These are phyloP conservation scores for Danio jaintianensis DNA, from an alignment of 2,797 vertebrate genomes.

Conservation along the genomic window DNA sequence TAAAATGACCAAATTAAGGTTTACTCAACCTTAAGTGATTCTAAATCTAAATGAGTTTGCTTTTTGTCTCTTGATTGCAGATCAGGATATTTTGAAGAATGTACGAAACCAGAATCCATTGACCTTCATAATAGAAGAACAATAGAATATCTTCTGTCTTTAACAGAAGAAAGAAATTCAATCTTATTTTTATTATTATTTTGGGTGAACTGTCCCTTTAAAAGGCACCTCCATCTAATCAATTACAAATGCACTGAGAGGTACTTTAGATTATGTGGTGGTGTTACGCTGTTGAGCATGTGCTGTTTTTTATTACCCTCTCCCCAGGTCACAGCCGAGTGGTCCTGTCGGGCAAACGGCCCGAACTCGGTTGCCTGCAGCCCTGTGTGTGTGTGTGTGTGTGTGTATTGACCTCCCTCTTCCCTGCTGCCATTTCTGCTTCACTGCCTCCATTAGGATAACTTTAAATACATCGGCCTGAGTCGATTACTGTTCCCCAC, in stretches of 20 bases:
- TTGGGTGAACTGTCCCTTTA: too few relatives aligned
- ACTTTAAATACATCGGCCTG: constrained; percentile 72
- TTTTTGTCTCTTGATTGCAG: too few relatives aligned
- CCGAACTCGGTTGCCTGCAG: constrained; percentile 58
- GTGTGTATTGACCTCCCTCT: constrained; percentile 77
- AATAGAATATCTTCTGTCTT: too few relatives aligned
- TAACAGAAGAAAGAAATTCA: too few relatives aligned
- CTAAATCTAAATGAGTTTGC: too few relatives aligned
- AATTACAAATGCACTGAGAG: constrained; percentile 4
- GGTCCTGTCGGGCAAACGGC: constrained; percentile 55
- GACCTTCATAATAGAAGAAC: too few relatives aligned
- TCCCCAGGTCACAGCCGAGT: constrained; percentile 54
- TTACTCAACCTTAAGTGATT: too few relatives aligned
- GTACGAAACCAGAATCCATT: too few relatives aligned
- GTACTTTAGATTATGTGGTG: neutral
- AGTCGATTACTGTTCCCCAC: constrained; percentile 50
- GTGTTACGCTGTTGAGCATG: constrained; percentile 1
- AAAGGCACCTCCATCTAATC: neutral
- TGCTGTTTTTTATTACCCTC: constrained; percentile 22
- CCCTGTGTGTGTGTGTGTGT: constrained; percentile 66
- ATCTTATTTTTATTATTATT: too few relatives aligned
- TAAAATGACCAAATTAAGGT: too few relatives aligned
- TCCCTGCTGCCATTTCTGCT: constrained; percentile 77
- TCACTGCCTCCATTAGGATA: constrained; percentile 79
- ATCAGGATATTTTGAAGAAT: too few relatives aligned